Conservation (phyloP, 2,888 invertebrate genomes). For the Amblyteles armatorius region DNA sequence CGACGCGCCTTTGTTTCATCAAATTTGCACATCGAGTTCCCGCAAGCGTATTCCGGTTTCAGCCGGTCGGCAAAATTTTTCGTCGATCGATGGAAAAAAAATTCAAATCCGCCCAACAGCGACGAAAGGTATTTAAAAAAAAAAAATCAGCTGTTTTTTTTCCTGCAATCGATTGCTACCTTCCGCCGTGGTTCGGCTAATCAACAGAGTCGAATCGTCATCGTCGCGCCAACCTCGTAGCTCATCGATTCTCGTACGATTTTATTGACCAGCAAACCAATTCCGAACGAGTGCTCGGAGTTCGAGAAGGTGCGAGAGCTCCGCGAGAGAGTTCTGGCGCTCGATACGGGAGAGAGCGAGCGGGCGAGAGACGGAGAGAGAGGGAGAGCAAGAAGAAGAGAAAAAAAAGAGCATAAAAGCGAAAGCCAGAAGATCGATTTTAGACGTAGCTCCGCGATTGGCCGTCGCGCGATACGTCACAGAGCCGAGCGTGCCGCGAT, state of each 20-base stretch:
- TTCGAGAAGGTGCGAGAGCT: not conserved
- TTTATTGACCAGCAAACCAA: conserved; percentile 42
- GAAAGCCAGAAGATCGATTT: conserved; percentile 70
- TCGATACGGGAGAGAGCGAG: not conserved
- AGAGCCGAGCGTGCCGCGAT: not conserved
- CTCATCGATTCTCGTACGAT: conserved; percentile 43
- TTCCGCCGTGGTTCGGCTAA: not conserved
- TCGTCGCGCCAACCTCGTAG: not conserved
- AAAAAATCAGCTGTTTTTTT: conserved; percentile 26
- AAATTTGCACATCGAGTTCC: not conserved
- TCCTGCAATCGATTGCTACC: not conserved
- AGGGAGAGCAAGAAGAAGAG: conserved; percentile 26
- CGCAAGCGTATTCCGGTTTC: not conserved
- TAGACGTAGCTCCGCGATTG: conserved; percentile 68
- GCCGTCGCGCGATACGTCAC: conserved; percentile 68
- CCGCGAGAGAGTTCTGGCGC: not conserved
- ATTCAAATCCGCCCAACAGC: not conserved
- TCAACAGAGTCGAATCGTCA: not conserved
- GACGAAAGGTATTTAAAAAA: not conserved
- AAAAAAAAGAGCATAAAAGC: conserved; percentile 49
- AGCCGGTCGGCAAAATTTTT: not conserved
- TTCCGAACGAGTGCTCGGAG: not conserved
- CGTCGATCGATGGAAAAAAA: not conserved
- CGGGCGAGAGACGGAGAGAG: not conserved
- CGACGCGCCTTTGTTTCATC: not conserved